Base-by-base conservation (phyloP, 1,140 invertebrate genomes). In the Pinna nobilis region DNA sequence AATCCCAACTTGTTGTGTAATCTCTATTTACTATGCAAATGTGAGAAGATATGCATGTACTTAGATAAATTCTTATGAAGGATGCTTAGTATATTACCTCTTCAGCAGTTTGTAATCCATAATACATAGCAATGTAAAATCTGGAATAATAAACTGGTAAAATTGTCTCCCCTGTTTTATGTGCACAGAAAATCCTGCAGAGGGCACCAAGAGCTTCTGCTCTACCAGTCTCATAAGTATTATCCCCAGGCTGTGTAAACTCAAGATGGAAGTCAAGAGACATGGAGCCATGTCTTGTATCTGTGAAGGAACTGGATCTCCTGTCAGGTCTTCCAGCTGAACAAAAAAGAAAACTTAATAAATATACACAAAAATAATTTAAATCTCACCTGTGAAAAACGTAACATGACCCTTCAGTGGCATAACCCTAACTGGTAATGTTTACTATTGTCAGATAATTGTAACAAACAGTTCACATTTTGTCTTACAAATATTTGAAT, bases 151-250 rank as follows among this genome's bases (percentile, higher is more conserved):
- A 99, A 2, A 97, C 94, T 3, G 97, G 95, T 20, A 97, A 90
- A 74, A 99, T 97, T 84, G 96, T 94, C 90, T 99, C 98, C 37
- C 95, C 95, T 18, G 96, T 97, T 89, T 97, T 97, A 88, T 98
- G 98, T 0, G 97, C 94, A 88, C 97, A 98, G 84, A 99, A 95
- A 81, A 99, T 97, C 82, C 97, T 92, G 89, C 97, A 98, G 5
- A 99, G 89, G 6, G 97, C 94, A 1, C 97, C 98, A 76, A 99
- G 92, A 3, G 98, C 98, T 90, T 99, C 97, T 0, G 98, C 97
- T 79, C 95, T 91, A 2, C 98, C 98, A 78, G 93, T 92, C 84
- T 87, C 84, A 73, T 85, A 87, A 0, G 81, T 80, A 65, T 84
- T 83, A 60, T 86, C 83, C 47, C 69, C 53, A 23, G 39, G 60